phyloP scores from a whole-genome alignment of 2,888 invertebrate genomes.

The Melinaea marsaeus region DNA sequence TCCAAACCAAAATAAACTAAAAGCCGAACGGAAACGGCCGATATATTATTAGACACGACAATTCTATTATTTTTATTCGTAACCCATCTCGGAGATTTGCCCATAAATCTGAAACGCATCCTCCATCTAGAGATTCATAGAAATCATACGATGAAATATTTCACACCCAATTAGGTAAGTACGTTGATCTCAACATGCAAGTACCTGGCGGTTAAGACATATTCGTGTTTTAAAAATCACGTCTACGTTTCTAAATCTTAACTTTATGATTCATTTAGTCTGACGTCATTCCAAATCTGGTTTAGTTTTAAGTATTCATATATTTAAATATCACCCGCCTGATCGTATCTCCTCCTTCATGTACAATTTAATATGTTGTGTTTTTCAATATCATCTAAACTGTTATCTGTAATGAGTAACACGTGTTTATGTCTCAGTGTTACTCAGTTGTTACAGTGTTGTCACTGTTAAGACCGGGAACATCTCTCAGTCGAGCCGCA shows the following conservation, averaged over 20 bases:
- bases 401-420: slow-evolving; percentile 35
- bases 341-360: no score
- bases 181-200: slow-evolving; percentile 7
- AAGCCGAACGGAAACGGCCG: slow-evolving; percentile 73
- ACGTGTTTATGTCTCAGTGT: slow-evolving; percentile 38
- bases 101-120: slow-evolving; percentile 64
- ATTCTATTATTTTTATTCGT: slow-evolving; percentile 79
- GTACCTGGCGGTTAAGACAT: not conserved
- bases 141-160: slow-evolving; percentile 43
- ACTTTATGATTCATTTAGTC: slow-evolving; percentile 6
- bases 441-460: slow-evolving; percentile 42
- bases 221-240: not conserved
- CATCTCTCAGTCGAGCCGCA: slow-evolving; percentile 57
- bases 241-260: slow-evolving; percentile 8
- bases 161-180: slow-evolving; percentile 58
- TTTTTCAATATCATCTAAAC: slow-evolving; percentile 21
- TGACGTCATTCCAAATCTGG: slow-evolving; percentile 2
- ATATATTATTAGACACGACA: slow-evolving; percentile 76
- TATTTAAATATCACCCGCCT: no score
- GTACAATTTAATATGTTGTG: no score
- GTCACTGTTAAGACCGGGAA: slow-evolving; percentile 49
- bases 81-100: slow-evolving; percentile 73
- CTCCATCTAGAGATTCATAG: slow-evolving; percentile 58
- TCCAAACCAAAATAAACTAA: slow-evolving; percentile 73
- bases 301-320: no score